Evolutionary conservation across 2,888 invertebrate species (phyloP).

Genomic region (Flexamia atlantica): DNA sequence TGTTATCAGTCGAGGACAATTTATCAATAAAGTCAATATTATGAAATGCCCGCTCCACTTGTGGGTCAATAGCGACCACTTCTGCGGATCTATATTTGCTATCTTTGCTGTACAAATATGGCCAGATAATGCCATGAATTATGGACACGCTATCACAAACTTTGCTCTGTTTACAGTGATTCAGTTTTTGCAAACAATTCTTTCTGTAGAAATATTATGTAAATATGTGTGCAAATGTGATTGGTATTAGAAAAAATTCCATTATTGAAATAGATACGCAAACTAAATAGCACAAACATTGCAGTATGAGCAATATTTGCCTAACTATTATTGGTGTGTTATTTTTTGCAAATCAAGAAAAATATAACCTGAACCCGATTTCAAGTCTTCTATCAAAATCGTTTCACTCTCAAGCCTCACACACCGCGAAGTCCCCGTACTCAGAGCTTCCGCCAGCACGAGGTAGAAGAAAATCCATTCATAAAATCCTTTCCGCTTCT

Average conservation of each 20-base stretch:
- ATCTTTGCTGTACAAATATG: not conserved
- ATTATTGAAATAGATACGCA: no score
- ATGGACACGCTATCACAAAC: not conserved
- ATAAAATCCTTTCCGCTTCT: slow-evolving; percentile 10
- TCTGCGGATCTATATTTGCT: not conserved
- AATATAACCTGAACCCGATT: no score
- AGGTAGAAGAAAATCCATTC: not conserved
- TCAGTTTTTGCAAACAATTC: not conserved
- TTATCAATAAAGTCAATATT: slow-evolving; percentile 13
- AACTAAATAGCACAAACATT: no score
- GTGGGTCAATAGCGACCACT: not conserved
- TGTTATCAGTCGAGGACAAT: not conserved
- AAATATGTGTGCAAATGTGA: not conserved
- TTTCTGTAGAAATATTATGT: not conserved
- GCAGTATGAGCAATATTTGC: no score
- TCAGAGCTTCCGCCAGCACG: no score
- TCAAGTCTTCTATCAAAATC: no score
- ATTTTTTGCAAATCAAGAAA: no score
- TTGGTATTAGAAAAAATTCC: not conserved
- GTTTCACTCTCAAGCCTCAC: no score
- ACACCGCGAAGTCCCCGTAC: no score
- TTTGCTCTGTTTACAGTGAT: slow-evolving; percentile 2
- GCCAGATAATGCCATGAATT: not conserved
- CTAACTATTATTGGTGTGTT: no score
- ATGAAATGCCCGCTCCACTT: not conserved